Evolutionary conservation across 1,140 invertebrate genomes (phyloP), one percentile per base, ranked within the genome.

Genomic region (Halyomorpha halys): DNA sequence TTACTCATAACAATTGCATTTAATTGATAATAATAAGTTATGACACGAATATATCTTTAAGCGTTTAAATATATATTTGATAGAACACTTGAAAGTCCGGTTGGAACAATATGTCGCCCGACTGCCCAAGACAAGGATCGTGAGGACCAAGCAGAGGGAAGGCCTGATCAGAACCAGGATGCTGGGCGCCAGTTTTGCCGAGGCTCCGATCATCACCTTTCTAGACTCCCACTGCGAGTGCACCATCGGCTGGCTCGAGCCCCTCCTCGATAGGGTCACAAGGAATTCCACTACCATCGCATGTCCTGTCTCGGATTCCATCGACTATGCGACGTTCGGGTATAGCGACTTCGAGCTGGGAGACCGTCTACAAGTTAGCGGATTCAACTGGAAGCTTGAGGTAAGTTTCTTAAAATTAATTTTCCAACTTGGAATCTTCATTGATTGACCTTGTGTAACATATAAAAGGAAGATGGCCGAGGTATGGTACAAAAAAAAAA

Each of bases 211-310:
- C 0, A 79, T 98, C 14, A 97, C 95, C 16, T 98, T 96, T 76
- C 81, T 99, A 51, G 96, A 98, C 77, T 97, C 92, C 18, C 96
- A 98, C 76, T 97, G 94, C 78, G 96, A 99, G 77, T 97, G 94
- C 72, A 91, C 49, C 49, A 19, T 14, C 49, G 49, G 95, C 44
- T 98, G 96, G 96, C 75, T 98, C 69, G 95, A 97, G 72, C 96
- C 95, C 0, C 78, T 98, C 15, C 77, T 98, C 69, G 94, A 97
- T 76, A 80, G 94, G 66, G 98, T 98, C 69, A 91, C 91, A 0
- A 78, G 86, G 23, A 87, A 97, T 73, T 78, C 82, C 64, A 91
- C 85, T 16, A 97, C 86, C 23, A 93, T 97, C 2, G 92, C 96
- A 0, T 94, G 90, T 74, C 89, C 89, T 2, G 90, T 96, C 39